These are phyloP conservation scores for Acipenser transmontanus DNA, from an alignment of 2,797 vertebrate species.

Conservation along the genomic window DNA sequence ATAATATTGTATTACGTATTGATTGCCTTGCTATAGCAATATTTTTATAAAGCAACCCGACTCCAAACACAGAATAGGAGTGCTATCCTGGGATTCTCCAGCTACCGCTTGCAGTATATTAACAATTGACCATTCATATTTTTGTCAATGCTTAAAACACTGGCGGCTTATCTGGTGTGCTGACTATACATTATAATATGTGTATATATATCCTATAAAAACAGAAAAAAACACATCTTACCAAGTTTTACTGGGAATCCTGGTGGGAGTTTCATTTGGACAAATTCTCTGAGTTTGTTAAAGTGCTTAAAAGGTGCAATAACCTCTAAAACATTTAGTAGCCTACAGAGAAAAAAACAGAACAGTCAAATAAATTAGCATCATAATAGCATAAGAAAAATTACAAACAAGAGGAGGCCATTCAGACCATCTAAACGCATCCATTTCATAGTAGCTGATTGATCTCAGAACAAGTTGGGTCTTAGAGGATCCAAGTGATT, in stretches of 20 bases:
- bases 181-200: too few species aligned
- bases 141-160: too few species aligned
- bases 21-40: too few species aligned
- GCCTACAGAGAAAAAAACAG: slow-evolving; percentile 50
- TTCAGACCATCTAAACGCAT: too few species aligned
- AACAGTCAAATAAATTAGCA: neutral
- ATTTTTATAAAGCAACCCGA: neutral
- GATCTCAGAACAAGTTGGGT: too few species aligned
- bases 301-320: slow-evolving; percentile 99
- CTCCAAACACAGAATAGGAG: neutral
- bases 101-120: too few species aligned
- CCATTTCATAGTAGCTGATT: too few species aligned
- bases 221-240: slow-evolving; percentile 42
- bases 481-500: too few species aligned
- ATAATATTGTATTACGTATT: too few species aligned
- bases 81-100: too few species aligned
- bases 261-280: slow-evolving; percentile 98
- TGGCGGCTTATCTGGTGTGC: too few species aligned
- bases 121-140: too few species aligned
- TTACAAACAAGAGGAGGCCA: neutral
- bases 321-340: slow-evolving; percentile 97
- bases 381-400: neutral
- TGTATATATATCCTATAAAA: neutral
- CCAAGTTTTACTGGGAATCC: slow-evolving; percentile 97
- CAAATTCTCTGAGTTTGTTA: slow-evolving; percentile 99